Conservation (phyloP, 2,888 invertebrate species). For the Steinernema scapterisci region DNA sequence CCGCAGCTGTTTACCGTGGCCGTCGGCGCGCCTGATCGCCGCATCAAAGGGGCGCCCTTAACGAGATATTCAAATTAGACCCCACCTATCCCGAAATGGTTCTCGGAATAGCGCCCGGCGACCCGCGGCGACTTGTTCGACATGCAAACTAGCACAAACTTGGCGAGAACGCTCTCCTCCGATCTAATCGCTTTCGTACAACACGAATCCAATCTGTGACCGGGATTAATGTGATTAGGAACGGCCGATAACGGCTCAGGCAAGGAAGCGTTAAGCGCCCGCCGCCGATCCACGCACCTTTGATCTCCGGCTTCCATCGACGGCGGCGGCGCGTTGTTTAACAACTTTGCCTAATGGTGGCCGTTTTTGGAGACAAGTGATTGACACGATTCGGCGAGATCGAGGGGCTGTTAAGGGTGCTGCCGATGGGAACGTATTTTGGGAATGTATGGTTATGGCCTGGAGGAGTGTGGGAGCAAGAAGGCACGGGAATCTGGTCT, state of each 20-base stretch:
- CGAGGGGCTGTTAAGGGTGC: no score
- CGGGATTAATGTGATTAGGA: slow-evolving; percentile 10
- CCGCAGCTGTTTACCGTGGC: slow-evolving; percentile 5
- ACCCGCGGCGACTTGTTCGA: neutral
- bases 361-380: neutral
- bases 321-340: neutral
- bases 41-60: neutral
- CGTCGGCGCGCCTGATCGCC: no score
- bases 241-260: neutral
- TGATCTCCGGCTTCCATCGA: slow-evolving; percentile 17
- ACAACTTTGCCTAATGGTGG: neutral
- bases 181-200: neutral
- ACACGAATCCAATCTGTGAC: slow-evolving; percentile 3
- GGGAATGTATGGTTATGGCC: no score
- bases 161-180: neutral
- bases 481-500: no score
- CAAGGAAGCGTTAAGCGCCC: no score
- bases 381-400: neutral
- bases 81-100: slow-evolving; percentile 7
- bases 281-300: neutral
- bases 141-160: slow-evolving; percentile 17
- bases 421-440: no score
- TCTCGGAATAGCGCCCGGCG: neutral
- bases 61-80: slow-evolving; percentile 19
- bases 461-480: no score